Evolutionary conservation across 2,113 vertebrate genomes (phyloP).

Genomic region (Corythoichthys intestinalis): DNA sequence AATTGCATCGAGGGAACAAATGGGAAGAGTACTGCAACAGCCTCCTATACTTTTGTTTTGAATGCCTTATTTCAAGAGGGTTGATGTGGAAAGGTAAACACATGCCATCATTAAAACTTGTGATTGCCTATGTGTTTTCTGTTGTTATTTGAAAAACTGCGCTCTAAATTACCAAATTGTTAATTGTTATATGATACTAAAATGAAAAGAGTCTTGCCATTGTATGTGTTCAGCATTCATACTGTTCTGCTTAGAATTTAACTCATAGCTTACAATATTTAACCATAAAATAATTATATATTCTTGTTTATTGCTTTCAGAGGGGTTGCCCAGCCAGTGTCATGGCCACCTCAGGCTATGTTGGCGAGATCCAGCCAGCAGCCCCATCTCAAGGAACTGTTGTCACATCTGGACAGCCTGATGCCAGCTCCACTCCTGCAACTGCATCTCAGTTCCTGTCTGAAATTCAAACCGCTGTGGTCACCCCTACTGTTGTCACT

Average conservation of each 20-base stretch:
- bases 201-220: neutral
- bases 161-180: neutral
- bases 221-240: neutral
- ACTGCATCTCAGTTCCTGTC: constrained; percentile 58
- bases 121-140: neutral
- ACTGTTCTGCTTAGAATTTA: neutral
- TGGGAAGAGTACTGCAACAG: neutral
- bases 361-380: constrained; percentile 81
- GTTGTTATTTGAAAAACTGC: neutral
- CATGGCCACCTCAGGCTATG: constrained; percentile 88
- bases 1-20: constrained; percentile 11
- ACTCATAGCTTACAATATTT: neutral
- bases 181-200: neutral
- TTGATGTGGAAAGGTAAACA: neutral
- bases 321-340: constrained; percentile 54
- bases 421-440: constrained; percentile 47
- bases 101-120: neutral
- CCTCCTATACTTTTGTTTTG: neutral
- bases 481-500: constrained; percentile 49
- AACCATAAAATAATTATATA: neutral
- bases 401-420: constrained; percentile 63
- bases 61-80: neutral
- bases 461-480: constrained; percentile 64
- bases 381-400: constrained; percentile 74
- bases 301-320: constrained; percentile 30